Conservation (phyloP, 1,140 invertebrate genomes). For the Drosophila repleta region DNA sequence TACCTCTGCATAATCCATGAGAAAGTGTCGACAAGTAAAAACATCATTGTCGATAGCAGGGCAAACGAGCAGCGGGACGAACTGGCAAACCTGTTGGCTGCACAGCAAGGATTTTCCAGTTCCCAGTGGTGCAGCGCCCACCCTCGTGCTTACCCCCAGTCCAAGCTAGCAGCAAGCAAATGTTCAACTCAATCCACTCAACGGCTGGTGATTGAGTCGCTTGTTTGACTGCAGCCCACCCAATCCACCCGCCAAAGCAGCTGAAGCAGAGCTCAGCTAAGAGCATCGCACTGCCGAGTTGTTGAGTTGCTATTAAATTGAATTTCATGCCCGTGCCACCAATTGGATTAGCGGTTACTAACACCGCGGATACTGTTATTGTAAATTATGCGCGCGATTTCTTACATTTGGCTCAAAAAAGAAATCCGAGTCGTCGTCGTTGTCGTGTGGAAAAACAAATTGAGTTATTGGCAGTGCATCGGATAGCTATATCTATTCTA, state of each 20-base stretch:
- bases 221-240: conserved; percentile 58
- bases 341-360: conserved; percentile 83
- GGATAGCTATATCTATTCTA: conserved; percentile 34
- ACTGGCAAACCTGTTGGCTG: conserved; percentile 73
- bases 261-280: conserved; percentile 29
- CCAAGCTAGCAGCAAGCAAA: not conserved
- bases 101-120: conserved; percentile 10
- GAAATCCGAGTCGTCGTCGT: conserved; percentile 2
- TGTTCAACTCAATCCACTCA: conserved; percentile 43
- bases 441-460: conserved; percentile 51
- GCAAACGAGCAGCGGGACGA: conserved; percentile 40
- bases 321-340: conserved; percentile 68
- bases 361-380: conserved; percentile 80
- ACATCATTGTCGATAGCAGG: conserved; percentile 77
- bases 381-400: conserved; percentile 76
- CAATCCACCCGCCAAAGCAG: conserved; percentile 7
- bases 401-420: conserved; percentile 51
- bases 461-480: conserved; percentile 65
- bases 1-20: conserved; percentile 83
- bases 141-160: not conserved
- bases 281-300: conserved; percentile 35
- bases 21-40: conserved; percentile 83
- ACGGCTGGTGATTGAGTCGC: conserved; percentile 68
- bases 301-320: conserved; percentile 57
- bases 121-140: conserved; percentile 20